Evolutionary conservation across 37 sponge, comb jelly and placozoan genomes (phyloP).

Genomic region (Trichoplax adhaerens): DNA sequence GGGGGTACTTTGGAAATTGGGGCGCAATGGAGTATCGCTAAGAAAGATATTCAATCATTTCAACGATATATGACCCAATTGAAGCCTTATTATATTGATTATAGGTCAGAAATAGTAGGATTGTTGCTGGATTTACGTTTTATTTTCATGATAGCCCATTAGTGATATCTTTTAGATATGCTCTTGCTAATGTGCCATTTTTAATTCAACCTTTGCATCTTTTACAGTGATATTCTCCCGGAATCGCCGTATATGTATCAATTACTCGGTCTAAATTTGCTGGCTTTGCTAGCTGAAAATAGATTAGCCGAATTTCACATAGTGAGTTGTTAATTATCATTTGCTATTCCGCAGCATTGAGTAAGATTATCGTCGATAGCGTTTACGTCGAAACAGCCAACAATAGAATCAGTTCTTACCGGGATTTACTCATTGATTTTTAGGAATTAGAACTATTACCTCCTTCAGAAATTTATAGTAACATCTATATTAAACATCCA

Average conservation of each 20-base stretch:
- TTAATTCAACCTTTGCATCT: too few species aligned
- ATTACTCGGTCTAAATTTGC: conserved; percentile 79
- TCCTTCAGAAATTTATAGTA: conserved; percentile 34
- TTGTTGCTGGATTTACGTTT: too few species aligned
- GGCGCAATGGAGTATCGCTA: conserved; percentile 80
- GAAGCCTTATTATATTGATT: conserved; percentile 88
- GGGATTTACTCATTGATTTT: too few species aligned
- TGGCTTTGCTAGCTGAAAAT: conserved; percentile 73
- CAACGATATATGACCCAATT: conserved; percentile 88
- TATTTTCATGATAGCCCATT: too few species aligned
- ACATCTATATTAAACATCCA: conserved; percentile 81
- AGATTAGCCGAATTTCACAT: conserved; percentile 90
- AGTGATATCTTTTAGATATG: too few species aligned
- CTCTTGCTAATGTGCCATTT: too few species aligned
- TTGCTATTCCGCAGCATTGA: too few species aligned
- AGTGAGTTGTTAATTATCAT: too few species aligned
- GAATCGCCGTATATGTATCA: conserved; percentile 67
- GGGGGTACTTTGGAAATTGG: conserved; percentile 85
- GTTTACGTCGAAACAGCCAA: too few species aligned
- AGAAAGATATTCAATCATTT: conserved; percentile 59
- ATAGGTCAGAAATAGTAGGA: too few species aligned
- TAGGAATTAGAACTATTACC: conserved; percentile 67
- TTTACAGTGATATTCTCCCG: conserved; percentile 16
- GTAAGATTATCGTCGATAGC: too few species aligned
- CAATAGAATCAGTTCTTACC: too few species aligned